Evolutionary conservation across 2,888 invertebrate species (phyloP).

Genomic region (Cantharis rufa): DNA sequence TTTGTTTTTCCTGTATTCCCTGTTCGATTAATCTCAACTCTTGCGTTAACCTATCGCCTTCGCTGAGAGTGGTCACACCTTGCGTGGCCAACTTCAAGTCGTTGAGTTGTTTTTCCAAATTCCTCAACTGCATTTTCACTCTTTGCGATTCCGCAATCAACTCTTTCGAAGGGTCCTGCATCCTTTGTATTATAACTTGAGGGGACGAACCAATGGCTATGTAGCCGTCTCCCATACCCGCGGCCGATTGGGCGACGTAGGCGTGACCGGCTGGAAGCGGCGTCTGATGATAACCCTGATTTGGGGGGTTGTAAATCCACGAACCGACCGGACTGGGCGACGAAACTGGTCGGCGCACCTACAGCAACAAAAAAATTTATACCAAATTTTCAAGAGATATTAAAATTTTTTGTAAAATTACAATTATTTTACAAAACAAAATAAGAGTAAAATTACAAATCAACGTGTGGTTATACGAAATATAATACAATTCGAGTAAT

Average conservation of each 20-base stretch:
- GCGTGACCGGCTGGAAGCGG: conserved; percentile 44
- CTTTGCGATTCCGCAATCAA: conserved; percentile 63
- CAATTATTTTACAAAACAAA: too few species aligned
- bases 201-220: conserved; percentile 56
- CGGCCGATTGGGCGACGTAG: conserved; percentile 42
- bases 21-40: conserved; percentile 66
- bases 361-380: conserved; percentile 12
- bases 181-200: conserved; percentile 48
- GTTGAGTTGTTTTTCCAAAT: conserved; percentile 65
- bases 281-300: conserved; percentile 46
- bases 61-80: conserved; percentile 58
- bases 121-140: conserved; percentile 63
- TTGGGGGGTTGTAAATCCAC: conserved; percentile 55
- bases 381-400: too few species aligned
- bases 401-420: too few species aligned
- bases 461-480: too few species aligned
- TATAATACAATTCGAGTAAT: too few species aligned
- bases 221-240: conserved; percentile 57
- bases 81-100: conserved; percentile 64
- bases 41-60: conserved; percentile 63
- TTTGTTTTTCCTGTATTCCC: conserved; percentile 65
- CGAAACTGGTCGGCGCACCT: conserved; percentile 57
- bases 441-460: too few species aligned
- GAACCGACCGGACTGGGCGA: conserved; percentile 55
- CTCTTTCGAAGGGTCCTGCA: conserved; percentile 54